Evolutionary conservation across 2,888 invertebrate genomes (phyloP).

Genomic region (Dasysyrphus tricinctus): DNA sequence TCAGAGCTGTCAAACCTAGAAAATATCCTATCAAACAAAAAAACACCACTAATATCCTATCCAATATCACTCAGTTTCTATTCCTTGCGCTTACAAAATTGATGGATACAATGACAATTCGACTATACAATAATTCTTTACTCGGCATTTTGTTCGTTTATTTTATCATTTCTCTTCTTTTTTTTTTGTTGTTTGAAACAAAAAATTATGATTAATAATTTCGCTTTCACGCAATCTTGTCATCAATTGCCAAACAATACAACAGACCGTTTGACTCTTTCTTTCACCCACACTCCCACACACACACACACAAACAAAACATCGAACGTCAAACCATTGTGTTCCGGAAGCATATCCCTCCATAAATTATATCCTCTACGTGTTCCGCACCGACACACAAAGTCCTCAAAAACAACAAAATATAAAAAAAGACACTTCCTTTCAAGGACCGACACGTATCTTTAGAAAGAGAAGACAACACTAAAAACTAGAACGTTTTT

Average conservation of each 20-base stretch:
- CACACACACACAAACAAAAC: background rate
- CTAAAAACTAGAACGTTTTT: slow-evolving; percentile 58
- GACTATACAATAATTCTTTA: background rate
- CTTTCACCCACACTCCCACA: background rate
- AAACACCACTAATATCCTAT: background rate
- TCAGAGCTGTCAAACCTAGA: slow-evolving; percentile 15
- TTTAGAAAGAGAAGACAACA: slow-evolving; percentile 35
- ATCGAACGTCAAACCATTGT: slow-evolving; percentile 61
- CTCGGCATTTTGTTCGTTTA: slow-evolving; percentile 8
- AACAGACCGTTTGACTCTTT: slow-evolving; percentile 63
- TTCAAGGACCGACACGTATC: slow-evolving; percentile 27
- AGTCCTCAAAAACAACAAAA: slow-evolving; percentile 9
- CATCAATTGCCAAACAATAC: slow-evolving; percentile 71
- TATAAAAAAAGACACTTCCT: slow-evolving; percentile 12
- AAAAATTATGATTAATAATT: slow-evolving; percentile 71
- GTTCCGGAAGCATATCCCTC: slow-evolving; percentile 55
- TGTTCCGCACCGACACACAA: slow-evolving; percentile 34
- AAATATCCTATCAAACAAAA: slow-evolving; percentile 26
- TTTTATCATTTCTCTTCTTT: slow-evolving; percentile 3
- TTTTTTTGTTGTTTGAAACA: too few species aligned
- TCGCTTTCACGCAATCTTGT: slow-evolving; percentile 71
- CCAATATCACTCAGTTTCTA: background rate
- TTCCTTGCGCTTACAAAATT: background rate
- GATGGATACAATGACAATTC: slow-evolving; percentile 29
- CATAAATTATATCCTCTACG: slow-evolving; percentile 63